Conservation (phyloP, 2,113 vertebrate species). For the Panthera uncia region DNA sequence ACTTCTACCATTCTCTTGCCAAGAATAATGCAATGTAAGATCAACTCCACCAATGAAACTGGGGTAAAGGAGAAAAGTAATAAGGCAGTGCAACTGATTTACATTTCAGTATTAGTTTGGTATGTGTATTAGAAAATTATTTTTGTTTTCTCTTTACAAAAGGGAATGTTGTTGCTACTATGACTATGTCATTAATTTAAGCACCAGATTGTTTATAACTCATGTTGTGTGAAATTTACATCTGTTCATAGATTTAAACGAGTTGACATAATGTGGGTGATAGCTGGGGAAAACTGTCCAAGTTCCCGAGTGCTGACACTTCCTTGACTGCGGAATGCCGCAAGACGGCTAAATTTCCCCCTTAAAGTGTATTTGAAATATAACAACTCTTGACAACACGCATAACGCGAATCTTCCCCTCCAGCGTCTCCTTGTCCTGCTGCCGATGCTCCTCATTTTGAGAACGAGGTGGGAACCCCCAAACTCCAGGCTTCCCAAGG, state of each 20-base stretch:
- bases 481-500: background rate
- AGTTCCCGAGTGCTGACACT: slow-evolving; percentile 33
- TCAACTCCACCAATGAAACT: background rate
- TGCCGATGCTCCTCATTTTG: background rate
- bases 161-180: slow-evolving; percentile 15
- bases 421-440: background rate
- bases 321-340: background rate
- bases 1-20: background rate
- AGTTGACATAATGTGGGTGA: slow-evolving; percentile 35
- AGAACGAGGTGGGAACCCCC: background rate
- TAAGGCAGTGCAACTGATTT: background rate
- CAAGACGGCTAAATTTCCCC: background rate
- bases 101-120: background rate
- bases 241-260: slow-evolving; percentile 38
- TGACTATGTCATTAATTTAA: background rate
- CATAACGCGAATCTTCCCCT: background rate
- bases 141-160: slow-evolving; percentile 37
- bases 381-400: background rate
- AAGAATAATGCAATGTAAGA: background rate
- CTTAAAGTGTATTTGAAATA: background rate
- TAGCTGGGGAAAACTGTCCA: background rate
- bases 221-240: slow-evolving; percentile 41
- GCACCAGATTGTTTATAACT: slow-evolving; percentile 40
- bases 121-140: background rate
- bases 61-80: background rate